These are phyloP conservation scores for Stegana nigrithorax DNA, from an alignment of 2,888 invertebrate genomes.

Conservation along the genomic window DNA sequence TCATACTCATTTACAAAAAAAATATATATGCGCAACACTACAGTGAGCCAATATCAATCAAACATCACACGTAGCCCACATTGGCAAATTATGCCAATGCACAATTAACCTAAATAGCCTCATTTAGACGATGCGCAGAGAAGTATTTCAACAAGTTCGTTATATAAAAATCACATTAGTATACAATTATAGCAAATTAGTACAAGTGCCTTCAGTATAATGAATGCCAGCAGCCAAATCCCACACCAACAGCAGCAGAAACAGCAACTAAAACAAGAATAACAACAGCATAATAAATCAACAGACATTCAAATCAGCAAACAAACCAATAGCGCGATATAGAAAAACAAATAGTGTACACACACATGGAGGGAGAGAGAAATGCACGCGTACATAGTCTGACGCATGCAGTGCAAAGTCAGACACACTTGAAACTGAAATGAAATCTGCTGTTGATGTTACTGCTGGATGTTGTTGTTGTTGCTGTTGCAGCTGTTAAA, in stretches of 20 bases:
- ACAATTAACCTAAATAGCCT: constrained; percentile 3
- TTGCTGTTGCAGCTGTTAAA: constrained; percentile 36
- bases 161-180: constrained; percentile 12
- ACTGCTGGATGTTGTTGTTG: constrained; percentile 1
- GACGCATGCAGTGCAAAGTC: neutral
- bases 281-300: constrained; percentile 10
- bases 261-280: constrained; percentile 3
- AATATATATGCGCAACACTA: no score
- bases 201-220: constrained; percentile 15
- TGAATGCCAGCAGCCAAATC: constrained; percentile 16
- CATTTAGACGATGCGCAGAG: neutral
- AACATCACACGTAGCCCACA: no score
- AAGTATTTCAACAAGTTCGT: constrained; percentile 4
- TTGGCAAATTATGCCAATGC: neutral
- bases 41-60: no score
- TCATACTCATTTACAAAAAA: no score
- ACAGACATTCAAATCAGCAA: neutral
- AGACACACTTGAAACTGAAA: neutral
- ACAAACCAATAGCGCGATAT: constrained; percentile 1
- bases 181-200: constrained; percentile 18
- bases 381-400: neutral
- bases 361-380: neutral
- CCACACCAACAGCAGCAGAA: constrained; percentile 14
- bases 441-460: constrained; percentile 13
- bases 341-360: constrained; percentile 6